phyloP scores from a whole-genome alignment of 2,797 vertebrate genomes.

The Urosaurus nigricauda region DNA sequence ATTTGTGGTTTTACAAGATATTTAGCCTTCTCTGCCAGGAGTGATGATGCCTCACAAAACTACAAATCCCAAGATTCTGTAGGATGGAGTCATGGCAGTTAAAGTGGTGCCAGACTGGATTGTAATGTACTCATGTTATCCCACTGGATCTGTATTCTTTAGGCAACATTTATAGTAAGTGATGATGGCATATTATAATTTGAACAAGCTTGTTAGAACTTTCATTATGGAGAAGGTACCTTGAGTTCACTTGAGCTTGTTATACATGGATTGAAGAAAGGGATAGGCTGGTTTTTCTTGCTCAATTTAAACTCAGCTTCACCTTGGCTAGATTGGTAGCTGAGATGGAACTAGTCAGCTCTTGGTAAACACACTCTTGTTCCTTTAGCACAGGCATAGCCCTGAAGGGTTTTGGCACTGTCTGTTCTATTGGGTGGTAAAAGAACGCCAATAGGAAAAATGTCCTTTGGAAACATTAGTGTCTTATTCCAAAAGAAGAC shows the following conservation, averaged over 20 bases:
- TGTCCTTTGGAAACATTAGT: neutral
- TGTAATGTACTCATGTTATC: neutral
- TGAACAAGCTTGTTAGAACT: neutral
- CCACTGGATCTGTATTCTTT: neutral
- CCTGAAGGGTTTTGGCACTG: neutral
- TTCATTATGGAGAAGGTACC: neutral
- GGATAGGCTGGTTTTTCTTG: neutral
- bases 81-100: no score
- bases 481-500: neutral
- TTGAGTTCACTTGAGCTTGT: neutral
- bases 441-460: slow-evolving; percentile 13
- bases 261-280: neutral
- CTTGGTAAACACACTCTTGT: slow-evolving; percentile 10
- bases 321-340: slow-evolving; percentile 5
- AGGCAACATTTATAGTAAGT: neutral
- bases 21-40: no score
- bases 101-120: no score
- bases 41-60: no score
- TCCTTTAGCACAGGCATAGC: neutral
- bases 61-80: no score
- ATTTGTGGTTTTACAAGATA: no score
- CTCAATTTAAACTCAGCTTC: slow-evolving; percentile 19
- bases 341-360: neutral
- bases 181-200: neutral
- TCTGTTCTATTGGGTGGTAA: neutral